phyloP scores from a whole-genome alignment of 2,797 vertebrate genomes.

The Ctenosaura bakeri region DNA sequence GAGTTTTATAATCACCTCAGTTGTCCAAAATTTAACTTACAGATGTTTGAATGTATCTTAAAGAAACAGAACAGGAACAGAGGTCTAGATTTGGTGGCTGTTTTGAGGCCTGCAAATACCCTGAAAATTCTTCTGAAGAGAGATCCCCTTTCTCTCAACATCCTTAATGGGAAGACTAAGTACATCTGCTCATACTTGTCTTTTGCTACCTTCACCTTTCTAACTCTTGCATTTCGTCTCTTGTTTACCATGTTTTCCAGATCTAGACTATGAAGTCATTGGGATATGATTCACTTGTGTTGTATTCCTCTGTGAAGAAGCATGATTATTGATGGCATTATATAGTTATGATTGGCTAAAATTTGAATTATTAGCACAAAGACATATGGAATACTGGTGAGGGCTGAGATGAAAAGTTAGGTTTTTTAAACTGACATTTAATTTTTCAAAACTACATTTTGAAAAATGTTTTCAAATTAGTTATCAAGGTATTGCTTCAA shows the following conservation, averaged over 20 bases:
- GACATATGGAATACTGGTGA: neutral
- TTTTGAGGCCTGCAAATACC: no score
- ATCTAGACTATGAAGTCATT: no score
- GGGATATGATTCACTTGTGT: no score
- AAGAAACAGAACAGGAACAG: neutral
- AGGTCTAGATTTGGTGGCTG: no score
- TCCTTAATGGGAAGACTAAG: constrained; percentile 1
- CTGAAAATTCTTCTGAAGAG: no score
- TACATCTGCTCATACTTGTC: neutral
- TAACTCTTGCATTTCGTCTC: neutral
- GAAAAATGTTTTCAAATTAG: no score
- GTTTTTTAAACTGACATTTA: no score
- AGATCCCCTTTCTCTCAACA: neutral
- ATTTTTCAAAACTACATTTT: no score
- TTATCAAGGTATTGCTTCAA: no score
- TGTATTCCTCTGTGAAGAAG: neutral
- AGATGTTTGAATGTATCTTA: neutral
- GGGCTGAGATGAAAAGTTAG: neutral
- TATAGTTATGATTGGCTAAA: neutral
- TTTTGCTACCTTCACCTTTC: no score
- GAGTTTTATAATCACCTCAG: neutral
- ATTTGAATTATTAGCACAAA: neutral
- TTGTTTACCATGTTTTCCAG: neutral
- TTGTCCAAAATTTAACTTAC: neutral
- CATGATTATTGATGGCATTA: neutral